Evolutionary conservation across 2,113 vertebrate species (phyloP), one percentile per base, ranked within the genome.

Genomic region (Limnothrissa miodon): DNA sequence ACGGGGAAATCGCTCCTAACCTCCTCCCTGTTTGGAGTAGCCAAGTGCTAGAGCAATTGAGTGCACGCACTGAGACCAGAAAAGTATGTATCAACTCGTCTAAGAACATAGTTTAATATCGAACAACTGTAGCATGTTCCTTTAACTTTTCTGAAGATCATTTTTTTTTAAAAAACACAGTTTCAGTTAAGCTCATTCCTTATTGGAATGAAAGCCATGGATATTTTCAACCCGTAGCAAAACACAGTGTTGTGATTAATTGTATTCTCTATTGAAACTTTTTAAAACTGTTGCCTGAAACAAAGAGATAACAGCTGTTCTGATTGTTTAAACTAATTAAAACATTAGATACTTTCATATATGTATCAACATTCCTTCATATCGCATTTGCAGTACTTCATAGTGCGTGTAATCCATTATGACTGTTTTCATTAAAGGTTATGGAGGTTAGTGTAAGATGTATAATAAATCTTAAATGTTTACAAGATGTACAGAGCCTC

Each of bases 151-250:
- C 10, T 74, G 33, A 74, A 36, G 15, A 56, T 56, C 19, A 4
- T 23, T 56, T 36, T 74, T 11, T 74, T 74, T n/a, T n/a, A n/a
- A n/a, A n/a, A 36, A 74, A 74, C 36, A 36, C 42, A 42, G 62
- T 70, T 8, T 70, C 66, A 36, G 33, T 36, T 70, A 25, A 70
- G 62, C 62, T 74, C 29, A 36, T 74, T 2, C 36, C 66, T 29
- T 74, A 39, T 36, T 66, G 59, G 74, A 42, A 39, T 42, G 83
- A 85, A 82, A 81, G 83, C 83, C 79, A 79, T 44, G 5, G 48
- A 74, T 80, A 5, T n/a, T n/a, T 78, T 33, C 66, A 74, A 36
- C 66, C 66, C 11, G 66, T 74, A 74, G 66, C 66, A 74, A 11
- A 74, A 33, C 66, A 74, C 66, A 36, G 66, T 74, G 66, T 74